Percentiles rank a stretch among this genome's conserved stretches.
Evolutionary conservation across 2,113 vertebrate genomes (phyloP).

Genomic region (Cinclus cinclus): DNA sequence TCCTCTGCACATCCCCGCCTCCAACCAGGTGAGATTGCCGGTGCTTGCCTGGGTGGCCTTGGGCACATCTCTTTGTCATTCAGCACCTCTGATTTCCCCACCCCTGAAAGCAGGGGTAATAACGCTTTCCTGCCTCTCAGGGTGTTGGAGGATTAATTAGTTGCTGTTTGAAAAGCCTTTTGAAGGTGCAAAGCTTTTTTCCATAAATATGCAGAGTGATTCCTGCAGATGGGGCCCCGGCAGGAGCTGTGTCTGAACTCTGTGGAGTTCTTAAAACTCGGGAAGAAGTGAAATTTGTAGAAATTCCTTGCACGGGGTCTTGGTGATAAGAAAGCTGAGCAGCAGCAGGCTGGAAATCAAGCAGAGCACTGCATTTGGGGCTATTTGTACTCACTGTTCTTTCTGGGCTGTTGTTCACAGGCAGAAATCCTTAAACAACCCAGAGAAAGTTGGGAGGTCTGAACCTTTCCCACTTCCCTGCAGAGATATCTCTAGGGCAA

Average conservation of each 20-base stretch:
- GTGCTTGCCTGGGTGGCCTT: slow-evolving; percentile 21
- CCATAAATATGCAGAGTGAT: not conserved
- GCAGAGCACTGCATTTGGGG: not conserved
- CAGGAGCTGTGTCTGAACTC: not conserved
- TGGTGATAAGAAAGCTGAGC: not conserved
- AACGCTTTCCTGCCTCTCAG: not conserved
- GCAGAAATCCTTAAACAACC: not conserved
- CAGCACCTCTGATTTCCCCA: slow-evolving; percentile 33
- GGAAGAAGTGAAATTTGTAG: not conserved
- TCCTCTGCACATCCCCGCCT: not conserved
- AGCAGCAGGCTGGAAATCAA: not conserved
- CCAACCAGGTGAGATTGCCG: not conserved
- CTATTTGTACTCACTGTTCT: not conserved
- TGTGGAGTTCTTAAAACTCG: not conserved
- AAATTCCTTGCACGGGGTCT: not conserved
- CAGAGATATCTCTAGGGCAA: not conserved
- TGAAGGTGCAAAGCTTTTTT: slow-evolving; percentile 41
- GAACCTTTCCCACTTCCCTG: not conserved
- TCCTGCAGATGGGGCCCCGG: not conserved
- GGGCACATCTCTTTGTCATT: slow-evolving; percentile 55
- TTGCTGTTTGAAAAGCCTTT: slow-evolving; percentile 33
- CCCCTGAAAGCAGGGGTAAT: slow-evolving; percentile 10
- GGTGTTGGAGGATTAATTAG: slow-evolving; percentile 35
- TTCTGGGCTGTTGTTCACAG: not conserved
- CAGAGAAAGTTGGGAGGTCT: not conserved